Percentiles rank a stretch among this genome's conserved stretches.
phyloP scores from a whole-genome alignment of 2,888 invertebrate genomes.

The Blera fallax region DNA sequence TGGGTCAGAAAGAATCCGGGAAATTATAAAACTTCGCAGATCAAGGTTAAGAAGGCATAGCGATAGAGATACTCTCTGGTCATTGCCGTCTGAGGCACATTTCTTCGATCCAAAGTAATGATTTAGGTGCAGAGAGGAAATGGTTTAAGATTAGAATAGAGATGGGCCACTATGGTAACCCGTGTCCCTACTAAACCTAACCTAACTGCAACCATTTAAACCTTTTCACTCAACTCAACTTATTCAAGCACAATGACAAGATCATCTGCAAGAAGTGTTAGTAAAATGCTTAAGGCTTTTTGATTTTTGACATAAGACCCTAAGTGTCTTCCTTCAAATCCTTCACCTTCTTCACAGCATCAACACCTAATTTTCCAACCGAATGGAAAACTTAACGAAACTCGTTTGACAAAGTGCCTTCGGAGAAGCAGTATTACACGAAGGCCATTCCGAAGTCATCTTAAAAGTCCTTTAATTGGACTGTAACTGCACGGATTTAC shows the following conservation, averaged over 20 bases:
- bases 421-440: background rate
- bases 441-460: background rate
- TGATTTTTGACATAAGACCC: background rate
- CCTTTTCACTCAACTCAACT: no score
- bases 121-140: no score
- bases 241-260: background rate
- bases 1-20: no score
- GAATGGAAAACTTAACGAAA: background rate
- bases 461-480: background rate
- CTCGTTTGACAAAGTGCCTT: background rate
- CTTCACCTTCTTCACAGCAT: background rate
- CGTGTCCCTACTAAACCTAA: no score
- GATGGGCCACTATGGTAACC: no score
- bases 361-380: background rate
- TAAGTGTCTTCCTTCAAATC: background rate
- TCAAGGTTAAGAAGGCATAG: no score
- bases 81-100: no score
- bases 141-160: no score
- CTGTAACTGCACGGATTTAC: background rate
- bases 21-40: no score
- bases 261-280: background rate
- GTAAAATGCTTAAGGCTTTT: background rate
- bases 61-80: no score
- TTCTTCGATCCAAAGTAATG: no score
- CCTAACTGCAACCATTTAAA: no score